A percentile compares a stretch with the other conserved stretches of the same genome.
Evolutionary conservation across 2,888 invertebrate species (phyloP).

Genomic region (Poecilus cupreus): DNA sequence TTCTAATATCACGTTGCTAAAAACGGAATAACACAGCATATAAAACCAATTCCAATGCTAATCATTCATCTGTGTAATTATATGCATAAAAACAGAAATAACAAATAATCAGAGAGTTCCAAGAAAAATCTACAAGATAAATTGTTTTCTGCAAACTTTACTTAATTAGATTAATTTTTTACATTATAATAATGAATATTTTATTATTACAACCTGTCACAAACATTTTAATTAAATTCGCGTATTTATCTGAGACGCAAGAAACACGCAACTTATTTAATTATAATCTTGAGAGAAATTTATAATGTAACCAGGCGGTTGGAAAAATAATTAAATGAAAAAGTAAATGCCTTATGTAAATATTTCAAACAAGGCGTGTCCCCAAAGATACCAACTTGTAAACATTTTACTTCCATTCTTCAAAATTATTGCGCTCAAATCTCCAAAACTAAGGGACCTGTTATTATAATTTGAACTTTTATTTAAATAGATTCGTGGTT

Average conservation of each 20-base stretch:
- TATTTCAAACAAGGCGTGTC: slow-evolving; percentile 5
- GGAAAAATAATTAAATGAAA: slow-evolving; percentile 50
- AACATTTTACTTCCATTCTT: no score
- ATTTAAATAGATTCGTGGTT: no score
- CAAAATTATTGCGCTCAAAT: no score
- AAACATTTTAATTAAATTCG: slow-evolving; percentile 52
- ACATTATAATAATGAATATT: slow-evolving; percentile 46
- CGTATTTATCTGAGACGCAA: slow-evolving; percentile 26
- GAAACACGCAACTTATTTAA: slow-evolving; percentile 47
- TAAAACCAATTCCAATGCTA: slow-evolving; percentile 3
- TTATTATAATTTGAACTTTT: no score
- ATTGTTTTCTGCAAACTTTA: slow-evolving; percentile 5
- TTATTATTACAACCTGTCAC: slow-evolving; percentile 49
- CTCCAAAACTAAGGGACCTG: no score
- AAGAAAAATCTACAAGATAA: background rate
- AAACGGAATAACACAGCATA: slow-evolving; percentile 9
- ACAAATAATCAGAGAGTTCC: background rate
- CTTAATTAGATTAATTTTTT: slow-evolving; percentile 46
- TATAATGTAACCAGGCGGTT: slow-evolving; percentile 41
- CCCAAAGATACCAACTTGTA: no score
- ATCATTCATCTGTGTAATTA: slow-evolving; percentile 6
- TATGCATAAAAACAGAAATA: background rate
- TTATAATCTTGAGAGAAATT: slow-evolving; percentile 51
- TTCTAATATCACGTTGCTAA: slow-evolving; percentile 19
- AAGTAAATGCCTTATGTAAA: slow-evolving; percentile 32